Conservation (phyloP, 2,797 vertebrate species). For the Glyptemys insculpta region DNA sequence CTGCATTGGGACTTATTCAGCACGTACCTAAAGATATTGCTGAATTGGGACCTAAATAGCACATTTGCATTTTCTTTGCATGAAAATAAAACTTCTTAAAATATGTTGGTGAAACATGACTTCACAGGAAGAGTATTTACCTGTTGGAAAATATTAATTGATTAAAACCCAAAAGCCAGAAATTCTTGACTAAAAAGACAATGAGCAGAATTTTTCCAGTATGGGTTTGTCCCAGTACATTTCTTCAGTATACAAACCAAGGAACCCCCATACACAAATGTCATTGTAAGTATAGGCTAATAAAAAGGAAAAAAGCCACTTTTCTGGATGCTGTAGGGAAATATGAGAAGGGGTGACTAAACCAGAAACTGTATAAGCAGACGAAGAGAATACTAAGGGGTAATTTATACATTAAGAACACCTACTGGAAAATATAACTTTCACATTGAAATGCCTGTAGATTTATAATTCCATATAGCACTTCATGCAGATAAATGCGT, state of each 20-base stretch:
- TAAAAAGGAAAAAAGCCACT: background rate
- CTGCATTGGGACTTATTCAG: slow-evolving; percentile 26
- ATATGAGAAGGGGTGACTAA: background rate
- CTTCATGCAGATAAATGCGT: no score
- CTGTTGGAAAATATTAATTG: background rate
- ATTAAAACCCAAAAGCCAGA: background rate
- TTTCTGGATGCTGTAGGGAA: background rate
- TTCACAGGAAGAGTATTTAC: background rate
- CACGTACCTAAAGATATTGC: slow-evolving; percentile 27
- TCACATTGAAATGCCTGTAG: background rate
- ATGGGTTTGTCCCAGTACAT: background rate
- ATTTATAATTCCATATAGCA: background rate
- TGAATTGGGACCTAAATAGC: background rate
- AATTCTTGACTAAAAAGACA: background rate
- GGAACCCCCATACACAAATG: no score
- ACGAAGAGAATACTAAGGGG: background rate
- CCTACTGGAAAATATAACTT: background rate
- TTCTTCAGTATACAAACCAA: no score
- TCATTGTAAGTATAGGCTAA: background rate
- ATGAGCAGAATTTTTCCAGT: slow-evolving; percentile 15
- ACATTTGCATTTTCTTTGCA: slow-evolving; percentile 12
- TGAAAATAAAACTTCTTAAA: slow-evolving; percentile 9
- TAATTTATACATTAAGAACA: background rate
- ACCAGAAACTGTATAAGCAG: background rate
- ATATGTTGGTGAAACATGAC: slow-evolving; percentile 12